phyloP scores from a whole-genome alignment of 2,797 vertebrate species.

The Parotocinclus haroldoi region DNA sequence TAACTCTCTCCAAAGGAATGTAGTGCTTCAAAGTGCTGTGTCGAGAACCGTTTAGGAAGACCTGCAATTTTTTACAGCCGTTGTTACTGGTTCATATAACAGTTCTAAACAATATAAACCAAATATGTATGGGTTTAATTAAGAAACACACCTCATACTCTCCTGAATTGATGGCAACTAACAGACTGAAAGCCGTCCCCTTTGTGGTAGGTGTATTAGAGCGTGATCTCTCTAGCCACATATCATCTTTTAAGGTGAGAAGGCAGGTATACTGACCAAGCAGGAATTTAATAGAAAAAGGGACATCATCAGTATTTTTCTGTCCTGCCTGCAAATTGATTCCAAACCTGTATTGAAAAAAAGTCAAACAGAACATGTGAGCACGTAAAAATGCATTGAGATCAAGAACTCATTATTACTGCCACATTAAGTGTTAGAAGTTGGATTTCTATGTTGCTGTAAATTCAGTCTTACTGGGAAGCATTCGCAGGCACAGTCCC shows the following conservation, averaged over 20 bases:
- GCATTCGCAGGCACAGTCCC: neutral
- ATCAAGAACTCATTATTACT: too few species aligned
- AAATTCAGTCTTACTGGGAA: neutral
- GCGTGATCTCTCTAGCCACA: neutral
- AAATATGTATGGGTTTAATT: neutral
- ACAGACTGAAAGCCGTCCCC: slow-evolving; percentile 14
- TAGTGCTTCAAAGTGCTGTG: slow-evolving; percentile 12
- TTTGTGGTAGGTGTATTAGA: slow-evolving; percentile 10
- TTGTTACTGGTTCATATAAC: neutral
- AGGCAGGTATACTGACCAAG: neutral
- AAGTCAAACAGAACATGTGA: too few species aligned
- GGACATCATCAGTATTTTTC: neutral
- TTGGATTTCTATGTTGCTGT: too few species aligned
- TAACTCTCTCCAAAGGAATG: slow-evolving; percentile 17
- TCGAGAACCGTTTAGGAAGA: slow-evolving; percentile 8
- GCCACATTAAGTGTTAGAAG: too few species aligned
- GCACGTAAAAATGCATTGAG: too few species aligned
- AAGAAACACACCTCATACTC: neutral
- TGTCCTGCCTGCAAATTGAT: slow-evolving; percentile 17
- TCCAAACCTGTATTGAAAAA: slow-evolving; percentile 13
- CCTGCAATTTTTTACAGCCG: neutral
- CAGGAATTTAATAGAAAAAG: slow-evolving; percentile 7
- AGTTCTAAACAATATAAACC: neutral
- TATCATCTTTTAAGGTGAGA: slow-evolving; percentile 2
- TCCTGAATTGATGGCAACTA: neutral